Evolutionary conservation across 2,113 vertebrate species (phyloP).

Genomic region (Hippocampus mohnikei): DNA sequence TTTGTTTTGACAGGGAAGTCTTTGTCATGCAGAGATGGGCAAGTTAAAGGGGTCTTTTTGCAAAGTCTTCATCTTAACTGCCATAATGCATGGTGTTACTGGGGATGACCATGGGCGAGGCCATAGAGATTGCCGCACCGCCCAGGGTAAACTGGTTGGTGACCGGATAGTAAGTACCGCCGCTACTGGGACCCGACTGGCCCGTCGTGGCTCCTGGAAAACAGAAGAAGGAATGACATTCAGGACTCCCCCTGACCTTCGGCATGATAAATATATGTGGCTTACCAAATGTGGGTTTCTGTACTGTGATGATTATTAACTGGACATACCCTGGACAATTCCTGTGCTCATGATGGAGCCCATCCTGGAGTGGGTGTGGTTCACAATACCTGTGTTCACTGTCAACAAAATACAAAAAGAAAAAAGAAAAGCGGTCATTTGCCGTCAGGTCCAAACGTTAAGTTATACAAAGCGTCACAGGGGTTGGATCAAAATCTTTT

Average conservation of each 20-base stretch:
- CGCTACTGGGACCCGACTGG: slow-evolving; percentile 76
- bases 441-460: neutral
- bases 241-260: neutral
- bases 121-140: slow-evolving; percentile 91
- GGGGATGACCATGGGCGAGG: slow-evolving; percentile 90
- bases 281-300: slow-evolving; percentile 11
- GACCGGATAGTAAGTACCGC: slow-evolving; percentile 81
- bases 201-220: slow-evolving; percentile 75
- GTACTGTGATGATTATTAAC: slow-evolving; percentile 8
- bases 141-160: slow-evolving; percentile 96
- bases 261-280: neutral
- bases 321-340: slow-evolving; percentile 85
- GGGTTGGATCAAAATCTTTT: no score
- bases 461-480: neutral
- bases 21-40: slow-evolving; percentile 58
- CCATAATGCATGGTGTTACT: slow-evolving; percentile 96
- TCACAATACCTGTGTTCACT: slow-evolving; percentile 95
- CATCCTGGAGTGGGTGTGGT: slow-evolving; percentile 95
- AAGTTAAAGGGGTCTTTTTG: slow-evolving; percentile 24
- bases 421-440: slow-evolving; percentile 5
- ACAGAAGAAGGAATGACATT: neutral
- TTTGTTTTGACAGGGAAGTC: slow-evolving; percentile 6
- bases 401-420: slow-evolving; percentile 32
- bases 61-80: slow-evolving; percentile 74
- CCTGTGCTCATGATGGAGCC: slow-evolving; percentile 97